Evolutionary conservation across 2,113 vertebrate genomes (phyloP), one percentile per base, ranked within the genome.

Genomic region (Choloepus hoffmanni): DNA sequence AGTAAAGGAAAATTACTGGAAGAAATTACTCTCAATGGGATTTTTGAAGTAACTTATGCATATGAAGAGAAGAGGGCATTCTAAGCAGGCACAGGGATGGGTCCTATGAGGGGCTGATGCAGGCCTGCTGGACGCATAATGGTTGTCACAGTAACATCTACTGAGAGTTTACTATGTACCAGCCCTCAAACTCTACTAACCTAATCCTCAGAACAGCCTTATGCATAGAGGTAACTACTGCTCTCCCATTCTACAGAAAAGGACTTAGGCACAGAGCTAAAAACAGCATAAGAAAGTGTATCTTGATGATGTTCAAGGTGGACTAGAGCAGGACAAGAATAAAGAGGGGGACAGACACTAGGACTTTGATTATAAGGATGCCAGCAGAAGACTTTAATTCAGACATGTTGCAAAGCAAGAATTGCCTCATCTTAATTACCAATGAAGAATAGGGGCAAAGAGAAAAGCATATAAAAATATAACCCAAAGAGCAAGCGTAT

Each of bases 381-480:
- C n/a, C 67, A 24, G 43, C 11, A 68, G 45, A 92, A 89, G 60
- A 67, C 45, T 48, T 45, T 45, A 85, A 72, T 24, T n/a, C 16
- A 67, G 26, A 73, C 12, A 4, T 1, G 4, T 30, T 55, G 53
- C 7, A 48, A 85, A 60, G 78, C n/a, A 89, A 43, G 24, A 85
- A 53, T 5, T 58, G 62, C 43, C 26, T 91, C 36, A 28, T 65
- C 72, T 53, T 55, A 87, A 45, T 87, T 89, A 95, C 45, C n/a
- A 19, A 77, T 0, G 26, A 30, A 67, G 72, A 90, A 62, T 13
- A 89, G n/a, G 24, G 1, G 2, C 19, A 63, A 81, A 94, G 82
- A 65, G 19, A 30, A 62, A 67, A n/a, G 28, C 7, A 68, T 36
- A 84, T 92, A 58, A 90, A 96, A 88, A 88, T 68, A 60, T 43